phyloP scores from a whole-genome alignment of 2,888 invertebrate genomes.

The Eupeodes luniger region DNA sequence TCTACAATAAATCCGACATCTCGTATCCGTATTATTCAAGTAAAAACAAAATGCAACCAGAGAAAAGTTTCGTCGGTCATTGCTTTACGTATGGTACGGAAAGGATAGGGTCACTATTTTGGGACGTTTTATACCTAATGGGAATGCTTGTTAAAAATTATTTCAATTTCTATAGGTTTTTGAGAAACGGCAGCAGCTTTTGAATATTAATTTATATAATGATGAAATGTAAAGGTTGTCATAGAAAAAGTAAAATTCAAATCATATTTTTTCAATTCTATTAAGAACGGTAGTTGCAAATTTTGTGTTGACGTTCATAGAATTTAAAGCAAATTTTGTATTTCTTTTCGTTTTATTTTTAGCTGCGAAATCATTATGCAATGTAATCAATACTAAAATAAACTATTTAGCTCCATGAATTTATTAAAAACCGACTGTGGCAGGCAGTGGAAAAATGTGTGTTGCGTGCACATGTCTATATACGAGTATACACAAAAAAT shows the following conservation, averaged over 20 bases:
- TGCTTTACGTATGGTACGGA: neutral
- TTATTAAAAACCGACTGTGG: neutral
- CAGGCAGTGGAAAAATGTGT: neutral
- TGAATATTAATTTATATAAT: conserved; percentile 19
- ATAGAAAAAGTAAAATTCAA: neutral
- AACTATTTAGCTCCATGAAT: neutral
- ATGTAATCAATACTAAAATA: neutral
- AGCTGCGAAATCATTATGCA: neutral
- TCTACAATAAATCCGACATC: conserved; percentile 10
- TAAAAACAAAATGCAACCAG: neutral
- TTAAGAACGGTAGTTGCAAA: neutral
- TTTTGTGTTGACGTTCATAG: neutral
- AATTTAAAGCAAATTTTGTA: neutral
- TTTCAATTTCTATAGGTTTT: neutral
- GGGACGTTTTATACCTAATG: neutral
- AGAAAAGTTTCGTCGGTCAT: neutral
- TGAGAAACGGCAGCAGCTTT: neutral
- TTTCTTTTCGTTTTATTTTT: neutral
- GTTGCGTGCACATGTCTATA: too few species aligned
- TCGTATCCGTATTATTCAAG: neutral
- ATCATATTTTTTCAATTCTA: neutral
- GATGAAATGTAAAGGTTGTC: neutral
- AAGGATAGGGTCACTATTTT: neutral
- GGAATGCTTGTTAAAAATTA: conserved; percentile 15
- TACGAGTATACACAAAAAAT: neutral